Percentiles rank a stretch among this genome's conserved stretches.
Evolutionary conservation across 64 coral and sea anemone genomes (phyloP).

Genomic region (Platygyra sinensis): DNA sequence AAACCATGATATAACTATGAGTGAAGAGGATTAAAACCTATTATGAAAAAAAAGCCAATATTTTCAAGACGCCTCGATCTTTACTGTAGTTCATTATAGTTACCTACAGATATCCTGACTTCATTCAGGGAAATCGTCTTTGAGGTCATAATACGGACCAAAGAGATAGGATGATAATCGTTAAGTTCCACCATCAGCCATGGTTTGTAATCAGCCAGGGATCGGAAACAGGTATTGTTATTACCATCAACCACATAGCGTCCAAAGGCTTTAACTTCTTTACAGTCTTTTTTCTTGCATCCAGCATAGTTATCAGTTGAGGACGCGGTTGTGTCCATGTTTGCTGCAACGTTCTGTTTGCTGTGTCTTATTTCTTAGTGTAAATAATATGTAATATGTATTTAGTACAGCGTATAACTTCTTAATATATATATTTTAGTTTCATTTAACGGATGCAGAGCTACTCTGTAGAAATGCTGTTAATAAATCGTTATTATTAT

Average conservation of each 20-base stretch:
- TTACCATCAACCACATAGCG: not conserved
- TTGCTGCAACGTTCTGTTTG: not conserved
- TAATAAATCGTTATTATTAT: no score
- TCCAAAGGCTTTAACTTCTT: not conserved
- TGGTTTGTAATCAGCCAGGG: not conserved
- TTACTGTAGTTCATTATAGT: no score
- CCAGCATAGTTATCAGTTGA: no score
- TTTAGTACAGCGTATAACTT: no score
- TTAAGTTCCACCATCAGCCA: not conserved
- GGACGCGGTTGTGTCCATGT: not conserved
- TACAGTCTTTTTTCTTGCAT: not conserved
- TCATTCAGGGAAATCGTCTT: not conserved
- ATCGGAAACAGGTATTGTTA: not conserved
- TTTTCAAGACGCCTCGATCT: no score
- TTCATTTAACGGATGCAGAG: no score
- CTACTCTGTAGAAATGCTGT: no score
- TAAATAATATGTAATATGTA: no score
- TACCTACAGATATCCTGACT: not conserved
- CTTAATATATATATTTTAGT: no score
- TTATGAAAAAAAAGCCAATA: no score
- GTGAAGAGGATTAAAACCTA: no score
- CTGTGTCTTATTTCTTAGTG: conserved; percentile 3
- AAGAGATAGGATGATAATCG: not conserved
- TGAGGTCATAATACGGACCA: not conserved
- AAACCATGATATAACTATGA: no score